Evolutionary conservation across 2,113 vertebrate genomes (phyloP).

Genomic region (Leptocoma aspasia): DNA sequence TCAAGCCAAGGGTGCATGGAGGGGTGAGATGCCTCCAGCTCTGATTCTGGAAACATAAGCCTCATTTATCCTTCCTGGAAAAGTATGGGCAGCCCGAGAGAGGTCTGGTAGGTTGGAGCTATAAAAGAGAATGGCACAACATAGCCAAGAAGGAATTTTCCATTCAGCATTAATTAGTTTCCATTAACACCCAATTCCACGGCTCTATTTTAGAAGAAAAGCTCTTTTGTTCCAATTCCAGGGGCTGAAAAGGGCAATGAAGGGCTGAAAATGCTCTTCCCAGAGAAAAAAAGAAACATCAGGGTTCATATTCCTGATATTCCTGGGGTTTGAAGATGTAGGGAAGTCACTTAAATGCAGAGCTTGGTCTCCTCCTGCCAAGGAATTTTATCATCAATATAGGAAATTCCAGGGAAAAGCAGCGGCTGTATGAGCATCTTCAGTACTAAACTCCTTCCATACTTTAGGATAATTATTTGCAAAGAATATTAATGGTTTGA

Average conservation of each 20-base stretch:
- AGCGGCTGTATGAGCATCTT: neutral
- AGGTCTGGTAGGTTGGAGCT: neutral
- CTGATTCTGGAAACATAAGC: neutral
- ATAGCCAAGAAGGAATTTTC: constrained; percentile 31
- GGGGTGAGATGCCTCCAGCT: neutral
- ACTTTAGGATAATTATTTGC: neutral
- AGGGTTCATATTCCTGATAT: neutral
- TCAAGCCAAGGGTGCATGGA: neutral
- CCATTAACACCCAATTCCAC: constrained; percentile 53
- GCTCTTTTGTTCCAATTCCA: constrained; percentile 26
- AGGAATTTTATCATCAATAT: neutral
- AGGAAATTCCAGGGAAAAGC: neutral
- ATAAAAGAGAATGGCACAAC: constrained; percentile 16
- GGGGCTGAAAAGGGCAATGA: constrained; percentile 10
- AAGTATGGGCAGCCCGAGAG: neutral
- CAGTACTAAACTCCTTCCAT: neutral
- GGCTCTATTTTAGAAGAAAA: constrained; percentile 43
- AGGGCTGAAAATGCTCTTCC: neutral
- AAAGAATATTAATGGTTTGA: too few relatives aligned
- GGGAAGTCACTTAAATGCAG: neutral
- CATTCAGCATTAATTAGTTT: constrained; percentile 60
- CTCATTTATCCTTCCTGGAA: constrained; percentile 40
- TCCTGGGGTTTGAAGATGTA: neutral
- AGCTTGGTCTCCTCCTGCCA: neutral
- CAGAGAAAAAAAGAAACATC: neutral